Conservation (phyloP, 2,113 vertebrate species). For the Equus przewalskii region DNA sequence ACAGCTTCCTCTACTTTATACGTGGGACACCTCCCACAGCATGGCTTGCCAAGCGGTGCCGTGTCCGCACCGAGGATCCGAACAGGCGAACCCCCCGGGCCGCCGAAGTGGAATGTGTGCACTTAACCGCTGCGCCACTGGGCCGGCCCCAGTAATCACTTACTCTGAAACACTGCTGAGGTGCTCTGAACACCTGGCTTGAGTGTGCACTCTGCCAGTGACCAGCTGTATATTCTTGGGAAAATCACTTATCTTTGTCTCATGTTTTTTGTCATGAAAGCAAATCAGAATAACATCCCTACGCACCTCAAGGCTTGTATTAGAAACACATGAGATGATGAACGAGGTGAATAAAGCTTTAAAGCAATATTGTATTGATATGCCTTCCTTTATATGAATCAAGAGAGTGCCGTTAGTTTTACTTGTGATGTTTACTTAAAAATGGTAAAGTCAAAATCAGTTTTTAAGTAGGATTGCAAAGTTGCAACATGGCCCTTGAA, state of each 20-base stretch:
- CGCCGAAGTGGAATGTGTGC: no score
- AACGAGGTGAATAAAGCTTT: no score
- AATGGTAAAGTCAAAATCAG: not conserved
- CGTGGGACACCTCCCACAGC: no score
- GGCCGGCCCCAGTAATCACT: not conserved
- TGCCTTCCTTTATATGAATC: not conserved
- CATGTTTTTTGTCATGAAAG: not conserved
- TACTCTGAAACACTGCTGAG: not conserved
- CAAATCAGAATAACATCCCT: not conserved
- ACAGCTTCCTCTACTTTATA: no score
- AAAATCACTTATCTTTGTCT: not conserved
- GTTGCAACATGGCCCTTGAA: not conserved
- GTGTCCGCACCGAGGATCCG: no score
- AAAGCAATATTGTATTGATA: not conserved
- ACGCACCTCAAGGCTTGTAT: not conserved
- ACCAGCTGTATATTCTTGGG: accelerated
- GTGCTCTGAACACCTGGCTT: not conserved
- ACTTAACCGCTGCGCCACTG: no score
- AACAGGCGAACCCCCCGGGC: no score
- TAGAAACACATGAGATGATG: not conserved
- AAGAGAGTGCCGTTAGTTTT: not conserved
- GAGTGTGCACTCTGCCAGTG: no score
- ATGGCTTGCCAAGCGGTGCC: no score
- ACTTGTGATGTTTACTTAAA: not conserved
- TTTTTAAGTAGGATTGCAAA: not conserved